Base-by-base conservation (phyloP, 2,888 invertebrate genomes). In the Drosophila suboccidentalis region DNA sequence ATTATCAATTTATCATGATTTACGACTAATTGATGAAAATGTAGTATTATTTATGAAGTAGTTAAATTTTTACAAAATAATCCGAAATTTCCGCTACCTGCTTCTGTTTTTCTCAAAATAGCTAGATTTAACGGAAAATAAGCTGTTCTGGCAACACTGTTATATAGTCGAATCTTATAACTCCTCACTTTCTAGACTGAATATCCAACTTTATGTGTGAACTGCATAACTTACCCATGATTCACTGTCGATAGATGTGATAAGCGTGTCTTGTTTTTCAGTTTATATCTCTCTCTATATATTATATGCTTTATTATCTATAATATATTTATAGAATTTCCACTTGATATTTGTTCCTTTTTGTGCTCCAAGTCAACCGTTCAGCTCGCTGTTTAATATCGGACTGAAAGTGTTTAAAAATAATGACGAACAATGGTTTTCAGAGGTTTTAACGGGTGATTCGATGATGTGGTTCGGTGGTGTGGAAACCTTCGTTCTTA, bases 211-310 rank as follows among this genome's bases (percentile, higher is more conserved):
- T 13, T 6, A 5, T 11, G 19, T 43, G 0, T 43, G 2, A 34
- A 15, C 3, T 46, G 29, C 17, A 4, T 13, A 43, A 74, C 78
- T 55, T 59, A 76, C 76, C 76, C 76, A 76, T 76, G 78, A 76
- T 76, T 78, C 68, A 78, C 64, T 19, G 38, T 44, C 1, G 10
- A 29, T 39, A 51, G 5, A 9, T 17, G 17, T 66, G 77, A 65
- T 75, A 55, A 49, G 49, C 15, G 47, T 36, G 26, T 17, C 43
- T 43, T 41, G 36, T 2, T 32, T 44, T 32, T 17, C 19, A 41
- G 51, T 47, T 10, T 9, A 8, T 41, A 17, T 50, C 34, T 62
- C n/a, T n/a, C 4, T 55, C 26, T 50, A 3, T 44, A 15, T 53
- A 22, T 11, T 46, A 17, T 61, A 26, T 34, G n/a, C 10, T 61